Percentiles rank a stretch among this genome's conserved stretches.
Evolutionary conservation across 2,888 invertebrate genomes (phyloP).

Genomic region (Sphaerophoria taeniata): DNA sequence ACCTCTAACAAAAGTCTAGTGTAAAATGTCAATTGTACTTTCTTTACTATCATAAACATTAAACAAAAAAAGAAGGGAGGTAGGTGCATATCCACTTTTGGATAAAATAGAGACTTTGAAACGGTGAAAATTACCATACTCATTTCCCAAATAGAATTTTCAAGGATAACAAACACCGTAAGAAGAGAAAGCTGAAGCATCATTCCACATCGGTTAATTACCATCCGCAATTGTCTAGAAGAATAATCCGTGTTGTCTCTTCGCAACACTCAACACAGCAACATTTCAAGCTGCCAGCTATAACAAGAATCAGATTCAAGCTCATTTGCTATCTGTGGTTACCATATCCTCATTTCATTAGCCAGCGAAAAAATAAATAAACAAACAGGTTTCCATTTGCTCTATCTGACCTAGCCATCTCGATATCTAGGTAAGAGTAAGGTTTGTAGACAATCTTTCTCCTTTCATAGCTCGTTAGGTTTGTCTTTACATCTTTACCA

Average conservation of each 20-base stretch:
- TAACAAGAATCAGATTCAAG: constrained; percentile 24
- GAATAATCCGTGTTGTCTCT: constrained; percentile 59
- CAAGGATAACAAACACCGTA: constrained; percentile 68
- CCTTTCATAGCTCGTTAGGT: too few relatives aligned
- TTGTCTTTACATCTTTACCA: too few relatives aligned
- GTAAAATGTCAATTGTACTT: constrained; percentile 73
- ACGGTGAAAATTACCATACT: constrained; percentile 68
- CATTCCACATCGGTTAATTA: constrained; percentile 73
- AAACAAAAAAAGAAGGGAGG: not conserved
- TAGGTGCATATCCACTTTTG: constrained; percentile 40
- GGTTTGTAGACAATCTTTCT: too few relatives aligned
- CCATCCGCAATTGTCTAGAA: constrained; percentile 74
- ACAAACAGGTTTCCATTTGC: too few relatives aligned
- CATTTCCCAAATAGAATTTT: constrained; percentile 72
- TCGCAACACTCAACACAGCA: constrained; percentile 28
- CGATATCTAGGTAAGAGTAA: too few relatives aligned
- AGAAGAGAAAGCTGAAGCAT: constrained; percentile 63
- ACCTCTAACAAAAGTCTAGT: constrained; percentile 52
- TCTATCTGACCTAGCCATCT: too few relatives aligned
- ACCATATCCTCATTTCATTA: not conserved
- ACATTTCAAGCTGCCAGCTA: constrained; percentile 13
- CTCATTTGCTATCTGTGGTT: constrained; percentile 26
- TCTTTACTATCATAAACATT: constrained; percentile 17
- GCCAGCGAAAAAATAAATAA: too few relatives aligned
- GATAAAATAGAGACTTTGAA: constrained; percentile 64